Evolutionary conservation across 2,113 vertebrate genomes (phyloP), one percentile per base, ranked within the genome.

Genomic region (Mesocricetus auratus): DNA sequence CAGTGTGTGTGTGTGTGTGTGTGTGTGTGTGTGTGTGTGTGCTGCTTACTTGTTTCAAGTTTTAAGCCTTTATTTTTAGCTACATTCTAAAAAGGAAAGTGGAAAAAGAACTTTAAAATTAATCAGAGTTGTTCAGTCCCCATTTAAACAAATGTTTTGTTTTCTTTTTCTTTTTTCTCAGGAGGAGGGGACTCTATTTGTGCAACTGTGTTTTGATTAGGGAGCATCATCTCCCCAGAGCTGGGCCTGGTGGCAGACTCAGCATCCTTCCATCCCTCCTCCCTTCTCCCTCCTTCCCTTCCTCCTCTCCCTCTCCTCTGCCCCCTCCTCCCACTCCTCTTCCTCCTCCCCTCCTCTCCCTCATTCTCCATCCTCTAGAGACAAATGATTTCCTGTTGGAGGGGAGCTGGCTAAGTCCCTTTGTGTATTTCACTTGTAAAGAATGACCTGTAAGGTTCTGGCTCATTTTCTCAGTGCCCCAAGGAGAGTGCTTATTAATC

Each of bases 61-160:
- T 97, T 96, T 93, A 58, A 96, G 94, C 85, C 86, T 96, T 96
- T 97, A 96, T 96, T 97, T 97, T 97, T 98, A 97, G 97, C 83
- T 71, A 56, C 85, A 85, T 94, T 97, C 95, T 93, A 83, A 95
- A 95, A 96, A 93, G 78, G 94, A 97, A 87, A 97, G 93, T 45
- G 42, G 78, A 92, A 68, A 94, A 87, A 94, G 90, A 98, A 91
- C 82, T 85, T 95, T 69, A 82, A 71, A 95, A 85, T 78, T 97
- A 89, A 81, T 94, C 92, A 86, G 81, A 29, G 82, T 74, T 97
- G 45, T 85, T 81, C 86, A 39, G 87, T 93, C 71, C 60, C 95
- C 89, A 42, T 86, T 96, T 96, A 94, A 93, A 66, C 62, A 62
- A 93, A 93, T 88, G 69, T 13, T 6, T 24, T 24, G 83, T 69